phyloP scores from a whole-genome alignment of 2,797 vertebrate species.

The Amblyopsis hoosieri region DNA sequence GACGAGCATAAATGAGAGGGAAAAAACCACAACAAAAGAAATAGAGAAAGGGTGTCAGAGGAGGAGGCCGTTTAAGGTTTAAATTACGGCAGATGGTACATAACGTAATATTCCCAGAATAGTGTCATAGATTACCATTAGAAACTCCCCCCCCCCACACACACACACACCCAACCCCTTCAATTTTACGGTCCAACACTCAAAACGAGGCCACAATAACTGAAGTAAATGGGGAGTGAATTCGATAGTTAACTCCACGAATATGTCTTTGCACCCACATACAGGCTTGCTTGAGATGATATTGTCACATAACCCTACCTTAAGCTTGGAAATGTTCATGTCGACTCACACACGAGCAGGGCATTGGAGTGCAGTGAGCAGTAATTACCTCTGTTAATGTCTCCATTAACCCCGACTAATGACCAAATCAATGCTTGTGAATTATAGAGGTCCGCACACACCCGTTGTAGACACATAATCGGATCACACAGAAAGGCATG shows the following conservation, averaged over 20 bases:
- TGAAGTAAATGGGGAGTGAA: constrained; percentile 2
- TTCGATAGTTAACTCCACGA: too few species aligned
- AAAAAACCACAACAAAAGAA: constrained; percentile 12
- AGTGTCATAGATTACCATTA: constrained; percentile 20
- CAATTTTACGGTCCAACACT: too few species aligned
- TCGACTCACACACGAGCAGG: not conserved
- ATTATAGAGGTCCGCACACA: constrained; percentile 10
- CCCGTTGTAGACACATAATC: not conserved
- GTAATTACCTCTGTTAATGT: constrained; percentile 20
- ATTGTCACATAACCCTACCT: too few species aligned
- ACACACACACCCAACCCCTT: constrained; percentile 11
- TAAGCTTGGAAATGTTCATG: too few species aligned
- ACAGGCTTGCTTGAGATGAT: not conserved
- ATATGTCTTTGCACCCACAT: too few species aligned
- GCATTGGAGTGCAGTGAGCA: constrained; percentile 5
- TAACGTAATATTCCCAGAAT: constrained; percentile 47
- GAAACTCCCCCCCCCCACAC: constrained; percentile 7
- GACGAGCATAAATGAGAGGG: constrained; percentile 18
- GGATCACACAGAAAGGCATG: not conserved
- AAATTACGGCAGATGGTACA: constrained; percentile 50
- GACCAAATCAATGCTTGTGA: constrained; percentile 25
- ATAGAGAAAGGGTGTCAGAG: constrained; percentile 31
- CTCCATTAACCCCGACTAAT: constrained; percentile 22
- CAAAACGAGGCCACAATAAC: too few species aligned
- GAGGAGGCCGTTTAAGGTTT: constrained; percentile 38